Conservation (phyloP, 2,888 invertebrate genomes). For the Leptothorax acervorum region DNA sequence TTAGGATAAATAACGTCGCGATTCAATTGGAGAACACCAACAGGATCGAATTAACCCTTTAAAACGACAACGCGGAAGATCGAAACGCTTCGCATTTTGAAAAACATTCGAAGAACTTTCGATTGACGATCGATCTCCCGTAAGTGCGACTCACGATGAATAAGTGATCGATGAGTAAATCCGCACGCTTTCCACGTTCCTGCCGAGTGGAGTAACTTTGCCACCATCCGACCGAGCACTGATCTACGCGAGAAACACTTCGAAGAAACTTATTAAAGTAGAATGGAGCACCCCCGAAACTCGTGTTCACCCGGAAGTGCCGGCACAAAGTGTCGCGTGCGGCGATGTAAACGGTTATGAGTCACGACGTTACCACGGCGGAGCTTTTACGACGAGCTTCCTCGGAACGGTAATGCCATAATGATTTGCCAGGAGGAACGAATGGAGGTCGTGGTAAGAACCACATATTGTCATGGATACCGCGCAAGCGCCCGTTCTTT, state of each 20-base stretch:
- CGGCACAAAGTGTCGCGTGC: not conserved
- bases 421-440: conserved; percentile 67
- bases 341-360: conserved; percentile 23
- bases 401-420: conserved; percentile 61
- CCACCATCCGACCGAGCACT: not conserved
- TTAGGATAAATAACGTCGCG: not conserved
- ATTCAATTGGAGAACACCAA: not conserved
- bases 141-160: conserved; percentile 8
- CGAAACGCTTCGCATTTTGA: not conserved
- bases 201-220: not conserved
- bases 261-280: not conserved
- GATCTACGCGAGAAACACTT: not conserved
- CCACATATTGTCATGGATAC: conserved; percentile 66
- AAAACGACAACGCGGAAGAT: not conserved
- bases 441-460: conserved; percentile 71
- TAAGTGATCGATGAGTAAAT: conserved; percentile 22
- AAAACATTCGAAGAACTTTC: not conserved
- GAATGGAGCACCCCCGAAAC: not conserved
- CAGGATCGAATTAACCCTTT: not conserved
- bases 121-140: not conserved
- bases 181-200: not conserved
- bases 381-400: conserved; percentile 45
- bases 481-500: conserved; percentile 60
- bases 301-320: not conserved
- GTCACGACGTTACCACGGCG: conserved; percentile 14